These are phyloP conservation scores for Aulostomus chinensis DNA, from an alignment of 2,797 vertebrate species.

Conservation along the genomic window DNA sequence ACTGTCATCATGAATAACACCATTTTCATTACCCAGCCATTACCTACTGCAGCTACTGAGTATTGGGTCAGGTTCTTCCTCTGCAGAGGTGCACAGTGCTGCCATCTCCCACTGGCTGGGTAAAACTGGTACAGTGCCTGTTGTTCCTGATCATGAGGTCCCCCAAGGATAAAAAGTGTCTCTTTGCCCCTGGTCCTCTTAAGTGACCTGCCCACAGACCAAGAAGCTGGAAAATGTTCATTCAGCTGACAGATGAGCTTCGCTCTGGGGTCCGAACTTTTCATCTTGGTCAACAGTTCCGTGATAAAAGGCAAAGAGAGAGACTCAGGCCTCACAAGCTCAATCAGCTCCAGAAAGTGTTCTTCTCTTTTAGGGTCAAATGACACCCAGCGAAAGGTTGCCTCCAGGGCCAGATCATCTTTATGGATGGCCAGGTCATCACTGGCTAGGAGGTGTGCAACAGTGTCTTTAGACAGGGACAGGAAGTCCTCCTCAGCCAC, in stretches of 20 bases:
- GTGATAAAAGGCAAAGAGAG: constrained; percentile 86
- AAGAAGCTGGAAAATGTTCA: constrained; percentile 77
- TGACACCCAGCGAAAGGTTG: constrained; percentile 82
- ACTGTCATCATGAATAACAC: not conserved
- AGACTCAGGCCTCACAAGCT: constrained; percentile 82
- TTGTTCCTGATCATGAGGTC: constrained; percentile 85
- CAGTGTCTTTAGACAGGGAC: constrained; percentile 79
- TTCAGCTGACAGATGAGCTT: constrained; percentile 84
- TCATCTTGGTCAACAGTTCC: constrained; percentile 77
- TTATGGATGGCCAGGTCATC: constrained; percentile 80
- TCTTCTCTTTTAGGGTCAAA: constrained; percentile 80
- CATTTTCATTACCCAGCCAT: constrained; percentile 35
- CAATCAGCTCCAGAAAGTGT: constrained; percentile 83
- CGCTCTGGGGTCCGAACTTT: constrained; percentile 74
- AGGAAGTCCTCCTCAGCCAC: constrained; percentile 81
- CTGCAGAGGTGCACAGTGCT: constrained; percentile 83
- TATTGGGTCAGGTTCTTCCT: constrained; percentile 90
- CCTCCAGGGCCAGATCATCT: constrained; percentile 87
- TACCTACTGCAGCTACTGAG: constrained; percentile 90
- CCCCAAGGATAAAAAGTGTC: constrained; percentile 85
- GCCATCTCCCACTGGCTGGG: constrained; percentile 83
- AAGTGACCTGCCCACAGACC: constrained; percentile 72
- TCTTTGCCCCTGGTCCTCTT: constrained; percentile 76
- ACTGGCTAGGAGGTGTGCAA: constrained; percentile 83
- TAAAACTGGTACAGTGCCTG: constrained; percentile 86